Evolutionary conservation across 2,113 vertebrate genomes (phyloP).

Genomic region (Bungarus multicinctus): DNA sequence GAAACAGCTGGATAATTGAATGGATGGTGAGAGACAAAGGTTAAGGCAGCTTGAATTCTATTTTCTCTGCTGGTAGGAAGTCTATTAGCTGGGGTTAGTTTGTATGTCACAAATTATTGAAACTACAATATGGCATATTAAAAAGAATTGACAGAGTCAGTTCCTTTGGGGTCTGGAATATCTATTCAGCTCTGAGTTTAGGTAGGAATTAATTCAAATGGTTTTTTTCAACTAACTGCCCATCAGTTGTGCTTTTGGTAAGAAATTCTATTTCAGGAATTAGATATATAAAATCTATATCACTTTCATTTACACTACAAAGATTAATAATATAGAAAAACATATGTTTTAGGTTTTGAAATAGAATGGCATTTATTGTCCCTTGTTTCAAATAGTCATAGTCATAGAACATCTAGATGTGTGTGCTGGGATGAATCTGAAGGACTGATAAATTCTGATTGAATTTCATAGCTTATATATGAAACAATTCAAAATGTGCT

Average conservation of each 20-base stretch:
- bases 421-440: neutral
- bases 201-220: neutral
- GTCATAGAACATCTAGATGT: neutral
- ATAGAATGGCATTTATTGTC: neutral
- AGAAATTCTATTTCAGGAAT: neutral
- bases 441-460: neutral
- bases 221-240: neutral
- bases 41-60: slow-evolving; percentile 12
- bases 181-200: neutral
- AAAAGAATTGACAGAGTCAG: neutral
- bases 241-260: neutral
- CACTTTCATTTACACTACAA: neutral
- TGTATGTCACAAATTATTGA: neutral
- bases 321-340: neutral
- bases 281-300: neutral
- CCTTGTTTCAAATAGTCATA: neutral
- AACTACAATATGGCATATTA: neutral
- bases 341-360: neutral
- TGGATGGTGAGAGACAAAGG: neutral
- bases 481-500: neutral
- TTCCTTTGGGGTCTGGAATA: neutral
- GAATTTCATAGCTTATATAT: neutral
- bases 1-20: slow-evolving; percentile 9
- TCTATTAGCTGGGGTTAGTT: neutral
- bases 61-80: neutral